Evolutionary conservation across 2,888 invertebrate genomes (phyloP).

Genomic region (Mesochorus sp.): DNA sequence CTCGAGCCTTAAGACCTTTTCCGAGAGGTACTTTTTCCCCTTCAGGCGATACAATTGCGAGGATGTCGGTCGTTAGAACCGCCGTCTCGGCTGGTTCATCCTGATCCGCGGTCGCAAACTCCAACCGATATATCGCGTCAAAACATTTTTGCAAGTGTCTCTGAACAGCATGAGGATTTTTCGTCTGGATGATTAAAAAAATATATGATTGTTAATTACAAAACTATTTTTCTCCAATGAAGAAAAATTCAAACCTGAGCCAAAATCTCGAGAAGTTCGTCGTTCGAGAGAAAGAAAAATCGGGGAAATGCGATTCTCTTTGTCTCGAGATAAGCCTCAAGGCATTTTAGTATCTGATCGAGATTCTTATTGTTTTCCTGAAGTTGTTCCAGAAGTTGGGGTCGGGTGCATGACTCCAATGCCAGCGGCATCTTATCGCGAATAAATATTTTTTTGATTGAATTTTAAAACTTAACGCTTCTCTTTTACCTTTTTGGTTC

Average conservation of each 20-base stretch:
- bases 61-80: conserved; percentile 91
- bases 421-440: conserved; percentile 92
- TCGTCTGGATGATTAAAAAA: conserved; percentile 83
- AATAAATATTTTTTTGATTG: conserved; percentile 25
- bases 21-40: conserved; percentile 91
- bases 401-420: conserved; percentile 90
- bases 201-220: neutral
- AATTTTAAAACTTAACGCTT: neutral
- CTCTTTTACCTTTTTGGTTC: conserved; percentile 86
- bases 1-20: conserved; percentile 92
- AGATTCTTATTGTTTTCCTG: conserved; percentile 89
- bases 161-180: conserved; percentile 94
- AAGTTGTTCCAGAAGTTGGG: conserved; percentile 87
- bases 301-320: conserved; percentile 94
- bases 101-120: conserved; percentile 87
- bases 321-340: conserved; percentile 94
- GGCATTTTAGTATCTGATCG: conserved; percentile 94
- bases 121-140: conserved; percentile 90
- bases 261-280: conserved; percentile 93
- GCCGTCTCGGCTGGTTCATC: conserved; percentile 83
- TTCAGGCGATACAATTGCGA: conserved; percentile 95
- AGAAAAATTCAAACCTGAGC: conserved; percentile 85
- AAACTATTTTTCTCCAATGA: neutral
- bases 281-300: conserved; percentile 95
- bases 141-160: conserved; percentile 95